Evolutionary conservation across 2,888 invertebrate species (phyloP).

Genomic region (Meiosimyza platycephala): DNA sequence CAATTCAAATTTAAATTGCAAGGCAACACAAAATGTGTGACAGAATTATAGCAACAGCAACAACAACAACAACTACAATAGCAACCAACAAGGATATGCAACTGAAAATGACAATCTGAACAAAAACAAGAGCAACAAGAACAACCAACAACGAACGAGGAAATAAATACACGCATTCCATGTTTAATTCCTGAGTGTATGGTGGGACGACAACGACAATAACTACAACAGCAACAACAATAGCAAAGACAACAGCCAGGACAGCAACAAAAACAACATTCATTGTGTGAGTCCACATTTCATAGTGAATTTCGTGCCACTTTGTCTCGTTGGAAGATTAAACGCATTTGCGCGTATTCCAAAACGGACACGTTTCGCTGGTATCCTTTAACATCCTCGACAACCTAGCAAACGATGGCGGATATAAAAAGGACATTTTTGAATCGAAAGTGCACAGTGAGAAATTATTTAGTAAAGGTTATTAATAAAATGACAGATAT

Average conservation of each 20-base stretch:
- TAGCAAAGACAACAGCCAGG: slow-evolving; percentile 13
- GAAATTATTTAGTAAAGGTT: too few species aligned
- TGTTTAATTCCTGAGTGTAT: slow-evolving; percentile 8
- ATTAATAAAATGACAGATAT: too few species aligned
- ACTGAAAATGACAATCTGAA: slow-evolving; percentile 39
- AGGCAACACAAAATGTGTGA: slow-evolving; percentile 1
- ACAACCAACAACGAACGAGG: background rate
- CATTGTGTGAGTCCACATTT: slow-evolving; percentile 9
- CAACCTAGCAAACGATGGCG: too few species aligned
- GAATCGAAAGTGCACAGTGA: too few species aligned
- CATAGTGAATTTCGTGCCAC: slow-evolving; percentile 59
- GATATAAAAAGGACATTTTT: too few species aligned
- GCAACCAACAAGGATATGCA: slow-evolving; percentile 2
- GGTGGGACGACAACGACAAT: background rate
- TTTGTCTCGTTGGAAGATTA: slow-evolving; percentile 65
- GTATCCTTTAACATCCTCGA: background rate
- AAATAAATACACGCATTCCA: slow-evolving; percentile 22
- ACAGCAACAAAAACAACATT: slow-evolving; percentile 23
- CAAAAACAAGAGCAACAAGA: slow-evolving; percentile 30
- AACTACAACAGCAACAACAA: slow-evolving; percentile 34
- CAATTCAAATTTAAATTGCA: slow-evolving; percentile 13
- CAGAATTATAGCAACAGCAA: slow-evolving; percentile 1
- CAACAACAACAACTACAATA: slow-evolving; percentile 16
- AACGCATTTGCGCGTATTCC: slow-evolving; percentile 59
- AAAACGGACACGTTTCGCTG: slow-evolving; percentile 19